Evolutionary conservation across 2,888 invertebrate species (phyloP), one percentile per base, ranked within the genome.

Genomic region (Watsonalla binaria): DNA sequence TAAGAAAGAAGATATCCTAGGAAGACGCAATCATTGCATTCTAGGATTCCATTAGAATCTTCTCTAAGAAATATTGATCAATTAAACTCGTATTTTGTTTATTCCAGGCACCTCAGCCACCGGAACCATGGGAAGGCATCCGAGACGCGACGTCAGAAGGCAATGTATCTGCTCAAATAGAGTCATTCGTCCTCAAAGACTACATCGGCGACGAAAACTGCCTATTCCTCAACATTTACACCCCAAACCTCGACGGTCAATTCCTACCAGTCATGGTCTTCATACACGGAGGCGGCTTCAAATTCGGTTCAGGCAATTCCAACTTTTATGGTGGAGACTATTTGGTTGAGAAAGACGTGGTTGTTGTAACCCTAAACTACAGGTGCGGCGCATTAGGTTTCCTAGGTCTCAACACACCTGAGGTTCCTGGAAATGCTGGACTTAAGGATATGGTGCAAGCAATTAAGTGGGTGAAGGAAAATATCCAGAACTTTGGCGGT

Each of bases 191-290:
- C n/a, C 67, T 81, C 54, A 86, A 90, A 50, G 66, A 80, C 5
- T 89, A 89, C 56, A 68, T 80, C 0, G 94, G 94, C 0, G 86
- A 80, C 51, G 95, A 95, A 64, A 94, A 95, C 76, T 95, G 95
- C 64, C 88, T 95, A 0, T 94, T 93, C 72, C 82, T 95, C 2
- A 95, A 94, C 72, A 92, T 95, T 0, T 94, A 93, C 79, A 92
- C 93, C 0, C 93, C 94, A 0, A 91, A 87, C 59, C 74, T 94
- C 49, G 90, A 92, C 49, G 80, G 82, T 0, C 81, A 79, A 0
- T 82, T 85, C 67, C 78, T 88, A 0, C 92, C 93, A 0, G 92
- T 93, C 6, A 92, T 93, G 92, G 75, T 93, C 2, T 93, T 77
- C 75, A 82, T 92, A 51, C 93, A 93, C 47, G 93, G 93, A 2